Conservation (phyloP, 1,140 invertebrate genomes). For the Campoletis sonorensis region DNA sequence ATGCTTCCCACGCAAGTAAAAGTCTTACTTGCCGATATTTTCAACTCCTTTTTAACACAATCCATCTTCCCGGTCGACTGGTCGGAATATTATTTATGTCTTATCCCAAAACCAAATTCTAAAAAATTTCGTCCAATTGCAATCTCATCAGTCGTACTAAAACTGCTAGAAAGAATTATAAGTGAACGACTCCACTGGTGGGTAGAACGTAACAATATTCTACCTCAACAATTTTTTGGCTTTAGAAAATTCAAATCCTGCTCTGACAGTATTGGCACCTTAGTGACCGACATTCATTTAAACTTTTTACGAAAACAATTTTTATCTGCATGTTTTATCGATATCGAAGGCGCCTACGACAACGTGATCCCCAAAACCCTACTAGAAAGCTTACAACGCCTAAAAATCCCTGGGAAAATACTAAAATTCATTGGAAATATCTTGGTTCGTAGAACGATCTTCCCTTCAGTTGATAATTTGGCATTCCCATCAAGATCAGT, state of each 20-base stretch:
- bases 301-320: constrained; percentile 15
- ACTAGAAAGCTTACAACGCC: neutral
- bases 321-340: constrained; percentile 23
- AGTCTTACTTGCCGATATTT: no score
- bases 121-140: no score
- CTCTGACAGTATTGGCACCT: neutral
- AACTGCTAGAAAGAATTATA: constrained; percentile 44
- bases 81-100: no score
- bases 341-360: constrained; percentile 36
- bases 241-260: constrained; percentile 37
- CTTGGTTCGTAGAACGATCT: neutral
- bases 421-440: neutral
- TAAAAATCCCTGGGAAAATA: neutral
- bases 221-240: constrained; percentile 40
- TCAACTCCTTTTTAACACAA: no score
- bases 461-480: neutral
- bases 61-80: no score
- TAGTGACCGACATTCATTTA: constrained; percentile 18
- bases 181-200: constrained; percentile 43
- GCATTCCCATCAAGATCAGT: no score
- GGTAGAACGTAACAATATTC: constrained; percentile 12
- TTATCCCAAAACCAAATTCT: no score
- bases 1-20: no score
- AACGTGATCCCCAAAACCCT: constrained; percentile 24
- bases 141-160: neutral